These are phyloP conservation scores for Montipora foliosa DNA, from an alignment of 64 coral and sea anemone genomes.

Conservation along the genomic window DNA sequence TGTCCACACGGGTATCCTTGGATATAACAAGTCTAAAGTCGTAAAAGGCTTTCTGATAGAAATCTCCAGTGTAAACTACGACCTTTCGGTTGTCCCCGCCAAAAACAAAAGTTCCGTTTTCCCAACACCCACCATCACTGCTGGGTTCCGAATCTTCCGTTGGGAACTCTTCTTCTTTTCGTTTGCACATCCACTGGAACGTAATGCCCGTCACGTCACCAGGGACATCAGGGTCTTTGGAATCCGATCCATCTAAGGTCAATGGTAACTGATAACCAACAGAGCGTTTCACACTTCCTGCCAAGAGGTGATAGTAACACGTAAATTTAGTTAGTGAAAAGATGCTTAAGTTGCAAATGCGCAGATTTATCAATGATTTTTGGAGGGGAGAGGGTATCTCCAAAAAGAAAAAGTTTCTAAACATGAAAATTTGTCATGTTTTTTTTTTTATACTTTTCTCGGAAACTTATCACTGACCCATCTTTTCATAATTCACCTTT, in stretches of 20 bases:
- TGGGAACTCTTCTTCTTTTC: slow-evolving; percentile 65
- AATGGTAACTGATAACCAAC: slow-evolving; percentile 71
- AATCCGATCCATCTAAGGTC: slow-evolving; percentile 60
- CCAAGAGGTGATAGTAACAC: neutral
- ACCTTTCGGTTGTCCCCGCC: slow-evolving; percentile 47
- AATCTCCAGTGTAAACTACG: slow-evolving; percentile 71
- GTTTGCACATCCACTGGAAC: slow-evolving; percentile 81
- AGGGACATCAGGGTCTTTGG: slow-evolving; percentile 80
- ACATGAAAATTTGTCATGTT: too few relatives aligned
- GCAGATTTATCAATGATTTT: too few relatives aligned
- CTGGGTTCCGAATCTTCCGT: neutral
- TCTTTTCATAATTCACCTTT: too few relatives aligned
- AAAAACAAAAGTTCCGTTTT: slow-evolving; percentile 70
- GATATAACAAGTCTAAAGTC: slow-evolving; percentile 61
- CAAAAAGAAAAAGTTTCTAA: too few relatives aligned
- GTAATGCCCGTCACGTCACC: slow-evolving; percentile 74
- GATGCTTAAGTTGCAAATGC: too few relatives aligned
- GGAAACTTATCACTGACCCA: too few relatives aligned
- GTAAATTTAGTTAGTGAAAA: neutral
- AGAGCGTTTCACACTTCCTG: slow-evolving; percentile 76
- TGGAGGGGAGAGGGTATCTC: too few relatives aligned
- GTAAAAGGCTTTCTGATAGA: slow-evolving; percentile 62
- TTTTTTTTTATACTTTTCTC: too few relatives aligned
- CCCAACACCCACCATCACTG: slow-evolving; percentile 76
- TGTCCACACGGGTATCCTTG: slow-evolving; percentile 34